phyloP scores from a whole-genome alignment of 2,113 vertebrate species.

The Anarhynchus alexandrinus region DNA sequence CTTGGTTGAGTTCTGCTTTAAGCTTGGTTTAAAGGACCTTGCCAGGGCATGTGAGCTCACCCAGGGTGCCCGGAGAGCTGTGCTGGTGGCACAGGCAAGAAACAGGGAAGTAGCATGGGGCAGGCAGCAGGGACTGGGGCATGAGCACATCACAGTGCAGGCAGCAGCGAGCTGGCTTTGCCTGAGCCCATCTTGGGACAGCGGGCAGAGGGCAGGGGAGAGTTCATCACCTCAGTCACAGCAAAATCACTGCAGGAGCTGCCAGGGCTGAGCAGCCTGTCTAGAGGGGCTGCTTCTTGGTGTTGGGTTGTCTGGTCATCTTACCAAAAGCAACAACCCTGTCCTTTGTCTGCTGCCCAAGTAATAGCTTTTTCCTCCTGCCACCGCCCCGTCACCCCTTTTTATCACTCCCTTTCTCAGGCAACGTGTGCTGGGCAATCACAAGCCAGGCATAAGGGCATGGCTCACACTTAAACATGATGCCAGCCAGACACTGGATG shows the following conservation, averaged over 20 bases:
- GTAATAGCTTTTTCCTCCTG: not conserved
- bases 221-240: not conserved
- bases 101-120: not conserved
- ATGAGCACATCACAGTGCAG: not conserved
- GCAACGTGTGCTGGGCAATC: not conserved
- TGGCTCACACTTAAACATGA: not conserved
- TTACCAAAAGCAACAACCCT: not conserved
- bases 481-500: not conserved
- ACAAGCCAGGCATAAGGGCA: not conserved
- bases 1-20: not conserved
- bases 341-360: not conserved
- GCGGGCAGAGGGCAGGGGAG: not conserved
- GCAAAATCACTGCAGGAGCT: not conserved
- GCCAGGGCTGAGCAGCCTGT: not conserved
- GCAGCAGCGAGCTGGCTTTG: not conserved
- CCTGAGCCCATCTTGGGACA: too few species aligned
- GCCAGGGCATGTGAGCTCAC: not conserved
- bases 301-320: not conserved
- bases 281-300: not conserved
- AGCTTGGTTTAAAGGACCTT: not conserved
- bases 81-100: not conserved
- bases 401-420: not conserved
- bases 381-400: not conserved
- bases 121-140: not conserved
- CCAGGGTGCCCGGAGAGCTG: not conserved